Evolutionary conservation across 2,113 vertebrate genomes (phyloP).

Genomic region (Stigmatopora argus): DNA sequence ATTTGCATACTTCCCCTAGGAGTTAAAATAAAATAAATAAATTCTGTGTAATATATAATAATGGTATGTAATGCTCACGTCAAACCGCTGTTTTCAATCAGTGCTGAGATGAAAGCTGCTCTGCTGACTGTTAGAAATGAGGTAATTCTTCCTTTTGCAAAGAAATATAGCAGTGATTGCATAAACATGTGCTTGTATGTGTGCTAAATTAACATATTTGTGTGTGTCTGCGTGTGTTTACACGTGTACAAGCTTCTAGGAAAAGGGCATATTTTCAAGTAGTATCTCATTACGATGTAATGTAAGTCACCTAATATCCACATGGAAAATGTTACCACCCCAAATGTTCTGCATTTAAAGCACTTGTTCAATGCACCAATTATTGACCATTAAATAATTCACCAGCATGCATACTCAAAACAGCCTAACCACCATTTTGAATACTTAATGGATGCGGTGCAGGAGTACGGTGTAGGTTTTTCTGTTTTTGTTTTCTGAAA

Average conservation of each 20-base stretch:
- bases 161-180: slow-evolving; percentile 21
- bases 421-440: not conserved
- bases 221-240: slow-evolving; percentile 6
- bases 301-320: not conserved
- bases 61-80: not conserved
- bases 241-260: slow-evolving; percentile 12
- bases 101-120: slow-evolving; percentile 15
- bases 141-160: slow-evolving; percentile 28
- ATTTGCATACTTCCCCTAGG: not conserved
- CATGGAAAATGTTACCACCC: not conserved
- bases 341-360: not conserved
- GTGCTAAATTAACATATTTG: not conserved
- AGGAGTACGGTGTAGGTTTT: not conserved
- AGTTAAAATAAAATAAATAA: not conserved
- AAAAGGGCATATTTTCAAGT: slow-evolving; percentile 1
- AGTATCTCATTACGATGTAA: not conserved
- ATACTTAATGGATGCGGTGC: not conserved
- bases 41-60: not conserved
- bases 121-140: slow-evolving; percentile 29
- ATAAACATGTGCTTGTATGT: slow-evolving; percentile 5
- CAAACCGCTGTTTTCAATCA: slow-evolving; percentile 2
- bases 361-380: not conserved
- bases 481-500: not conserved
- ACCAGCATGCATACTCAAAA: not conserved
- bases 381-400: not conserved